Percentiles rank a stretch among this genome's conserved stretches.
Conservation (phyloP, 2,888 invertebrate species). For the Empis stercorea region DNA sequence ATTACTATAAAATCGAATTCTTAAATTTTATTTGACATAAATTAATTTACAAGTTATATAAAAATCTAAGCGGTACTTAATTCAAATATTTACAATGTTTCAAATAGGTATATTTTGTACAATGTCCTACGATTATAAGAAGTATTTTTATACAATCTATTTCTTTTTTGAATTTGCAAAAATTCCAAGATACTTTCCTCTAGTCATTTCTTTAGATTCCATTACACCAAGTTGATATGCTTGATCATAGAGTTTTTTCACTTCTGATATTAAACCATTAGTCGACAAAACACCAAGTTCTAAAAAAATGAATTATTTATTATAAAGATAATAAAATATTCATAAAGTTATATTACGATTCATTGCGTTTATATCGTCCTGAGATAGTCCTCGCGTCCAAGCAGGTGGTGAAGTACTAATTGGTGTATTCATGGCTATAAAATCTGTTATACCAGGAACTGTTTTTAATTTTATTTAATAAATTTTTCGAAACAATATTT, state of each 20-base stretch:
- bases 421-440: constrained; percentile 53
- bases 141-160: background rate
- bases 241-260: constrained; percentile 84
- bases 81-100: no score
- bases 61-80: no score
- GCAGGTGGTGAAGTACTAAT: constrained; percentile 41
- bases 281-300: constrained; percentile 64
- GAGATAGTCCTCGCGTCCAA: constrained; percentile 55
- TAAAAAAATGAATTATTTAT: constrained; percentile 28
- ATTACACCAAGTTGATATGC: constrained; percentile 90
- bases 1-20: no score
- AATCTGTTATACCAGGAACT: constrained; percentile 87
- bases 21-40: no score
- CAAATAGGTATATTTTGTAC: no score
- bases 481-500: background rate
- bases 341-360: constrained; percentile 56
- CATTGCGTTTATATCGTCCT: constrained; percentile 60
- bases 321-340: background rate
- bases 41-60: no score
- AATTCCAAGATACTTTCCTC: constrained; percentile 88
- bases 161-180: constrained; percentile 39
- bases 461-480: constrained; percentile 18
- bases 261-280: constrained; percentile 78
- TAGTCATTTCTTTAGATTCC: constrained; percentile 92
- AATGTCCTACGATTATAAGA: no score